Evolutionary conservation across 2,888 invertebrate genomes (phyloP).

Genomic region (Phanerotoma sp.): DNA sequence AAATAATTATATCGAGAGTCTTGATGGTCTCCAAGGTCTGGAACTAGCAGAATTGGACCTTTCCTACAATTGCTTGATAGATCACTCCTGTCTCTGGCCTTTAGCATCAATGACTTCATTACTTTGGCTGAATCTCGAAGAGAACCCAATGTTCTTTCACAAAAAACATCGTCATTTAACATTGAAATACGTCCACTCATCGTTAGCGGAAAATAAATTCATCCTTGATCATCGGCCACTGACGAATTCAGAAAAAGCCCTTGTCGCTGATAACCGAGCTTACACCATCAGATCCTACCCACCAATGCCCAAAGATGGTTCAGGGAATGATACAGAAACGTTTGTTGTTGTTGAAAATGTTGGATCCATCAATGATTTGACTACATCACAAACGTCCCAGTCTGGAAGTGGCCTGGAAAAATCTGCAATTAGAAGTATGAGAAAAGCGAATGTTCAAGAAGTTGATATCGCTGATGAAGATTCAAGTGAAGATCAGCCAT

Average conservation of each 20-base stretch:
- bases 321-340: neutral
- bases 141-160: constrained; percentile 67
- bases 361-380: too few relatives aligned
- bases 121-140: constrained; percentile 61
- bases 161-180: constrained; percentile 63
- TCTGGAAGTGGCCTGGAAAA: constrained; percentile 31
- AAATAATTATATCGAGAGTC: constrained; percentile 67
- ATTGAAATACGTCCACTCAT: constrained; percentile 62
- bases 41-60: constrained; percentile 65
- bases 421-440: constrained; percentile 34
- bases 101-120: constrained; percentile 62
- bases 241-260: constrained; percentile 60
- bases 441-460: constrained; percentile 52
- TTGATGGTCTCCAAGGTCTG: constrained; percentile 61
- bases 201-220: constrained; percentile 61
- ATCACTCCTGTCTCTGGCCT: constrained; percentile 63
- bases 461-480: constrained; percentile 58
- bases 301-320: too few relatives aligned
- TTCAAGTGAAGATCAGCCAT: too few relatives aligned
- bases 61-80: constrained; percentile 65
- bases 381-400: constrained; percentile 29
- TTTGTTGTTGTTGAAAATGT: neutral
- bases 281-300: too few relatives aligned
- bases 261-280: constrained; percentile 48
- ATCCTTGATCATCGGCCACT: constrained; percentile 61